Percentiles rank a stretch among this genome's conserved stretches.
These are phyloP conservation scores for Limnothrissa miodon DNA, from an alignment of 2,113 vertebrate species.

Conservation along the genomic window DNA sequence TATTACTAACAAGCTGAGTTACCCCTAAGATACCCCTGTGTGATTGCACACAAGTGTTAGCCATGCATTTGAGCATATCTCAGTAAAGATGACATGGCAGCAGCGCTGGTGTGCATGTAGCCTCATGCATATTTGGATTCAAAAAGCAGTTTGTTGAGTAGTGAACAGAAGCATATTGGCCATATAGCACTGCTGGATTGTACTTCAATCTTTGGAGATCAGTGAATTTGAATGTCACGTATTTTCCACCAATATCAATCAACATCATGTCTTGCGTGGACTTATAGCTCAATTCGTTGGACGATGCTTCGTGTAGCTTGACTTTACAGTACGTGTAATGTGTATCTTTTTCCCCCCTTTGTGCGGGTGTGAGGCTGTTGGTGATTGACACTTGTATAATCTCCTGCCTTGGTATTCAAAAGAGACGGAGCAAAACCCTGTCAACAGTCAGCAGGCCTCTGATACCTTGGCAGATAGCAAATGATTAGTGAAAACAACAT, in stretches of 20 bases:
- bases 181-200: neutral
- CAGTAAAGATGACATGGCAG: neutral
- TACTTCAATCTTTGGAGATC: neutral
- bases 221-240: neutral
- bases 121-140: too few relatives aligned
- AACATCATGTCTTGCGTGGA: neutral
- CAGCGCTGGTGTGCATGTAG: too few relatives aligned
- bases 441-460: neutral
- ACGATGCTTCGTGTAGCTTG: neutral
- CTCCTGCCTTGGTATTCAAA: neutral
- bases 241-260: neutral
- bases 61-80: neutral
- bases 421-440: constrained; percentile 15
- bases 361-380: neutral
- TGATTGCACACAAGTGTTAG: neutral
- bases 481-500: constrained; percentile 20
- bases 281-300: neutral
- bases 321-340: neutral
- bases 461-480: neutral
- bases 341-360: neutral
- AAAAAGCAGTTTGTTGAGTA: too few relatives aligned
- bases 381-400: constrained; percentile 16
- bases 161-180: too few relatives aligned
- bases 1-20: neutral
- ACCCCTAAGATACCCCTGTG: neutral